These are phyloP conservation scores for Esox niger DNA, from an alignment of 2,113 vertebrate genomes.

Conservation along the genomic window DNA sequence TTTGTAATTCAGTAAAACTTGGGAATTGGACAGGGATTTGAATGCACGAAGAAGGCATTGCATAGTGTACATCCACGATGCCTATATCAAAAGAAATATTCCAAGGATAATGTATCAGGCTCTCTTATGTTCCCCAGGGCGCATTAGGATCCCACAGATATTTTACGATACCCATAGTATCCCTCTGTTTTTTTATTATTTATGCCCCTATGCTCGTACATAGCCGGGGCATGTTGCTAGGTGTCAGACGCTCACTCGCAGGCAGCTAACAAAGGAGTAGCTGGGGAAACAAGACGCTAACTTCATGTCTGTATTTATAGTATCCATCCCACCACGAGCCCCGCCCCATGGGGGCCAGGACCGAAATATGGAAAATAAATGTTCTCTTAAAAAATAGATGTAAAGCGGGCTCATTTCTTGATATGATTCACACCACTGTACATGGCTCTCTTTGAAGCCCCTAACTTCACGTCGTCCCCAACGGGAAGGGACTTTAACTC, in stretches of 20 bases:
- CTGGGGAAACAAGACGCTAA: conserved; percentile 92
- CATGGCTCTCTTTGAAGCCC: conserved; percentile 34
- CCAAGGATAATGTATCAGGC: conserved; percentile 92
- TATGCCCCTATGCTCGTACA: conserved; percentile 95
- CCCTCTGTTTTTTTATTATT: conserved; percentile 99
- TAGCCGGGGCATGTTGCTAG: conserved; percentile 98
- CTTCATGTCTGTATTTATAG: conserved; percentile 96
- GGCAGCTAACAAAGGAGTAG: conserved; percentile 90
- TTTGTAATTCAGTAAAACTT: too few relatives aligned
- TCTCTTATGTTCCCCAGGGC: conserved; percentile 86
- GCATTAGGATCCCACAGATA: conserved; percentile 88
- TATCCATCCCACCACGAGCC: conserved; percentile 70
- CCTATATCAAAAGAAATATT: conserved; percentile 68
- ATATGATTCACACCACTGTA: conserved; percentile 50
- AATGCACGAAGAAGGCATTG: too few relatives aligned
- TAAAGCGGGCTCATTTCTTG: conserved; percentile 26
- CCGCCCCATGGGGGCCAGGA: conserved; percentile 76
- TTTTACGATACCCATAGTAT: conserved; percentile 96
- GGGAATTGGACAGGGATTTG: too few relatives aligned
- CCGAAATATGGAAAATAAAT: conserved; percentile 76
- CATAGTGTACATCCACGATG: too few relatives aligned
- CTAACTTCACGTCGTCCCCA: conserved; percentile 48
- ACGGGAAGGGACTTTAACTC: conserved; percentile 28
- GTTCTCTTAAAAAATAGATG: conserved; percentile 66
- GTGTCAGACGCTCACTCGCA: conserved; percentile 92